These are phyloP conservation scores for Cephus sareptanus DNA, from an alignment of 2,888 invertebrate species.

Conservation along the genomic window DNA sequence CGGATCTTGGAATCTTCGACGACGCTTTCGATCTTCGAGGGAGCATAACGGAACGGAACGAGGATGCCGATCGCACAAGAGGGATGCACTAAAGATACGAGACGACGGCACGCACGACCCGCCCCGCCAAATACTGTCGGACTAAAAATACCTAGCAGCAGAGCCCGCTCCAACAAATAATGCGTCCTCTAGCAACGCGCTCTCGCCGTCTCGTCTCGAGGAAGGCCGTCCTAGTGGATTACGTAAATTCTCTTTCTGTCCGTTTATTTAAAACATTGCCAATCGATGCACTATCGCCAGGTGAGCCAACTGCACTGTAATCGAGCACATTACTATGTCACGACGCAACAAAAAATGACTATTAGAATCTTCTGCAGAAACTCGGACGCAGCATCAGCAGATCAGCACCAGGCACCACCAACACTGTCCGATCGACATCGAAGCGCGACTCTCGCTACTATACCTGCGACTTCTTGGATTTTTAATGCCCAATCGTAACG, in stretches of 20 bases:
- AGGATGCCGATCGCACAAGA: constrained; percentile 37
- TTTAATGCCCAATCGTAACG: no score
- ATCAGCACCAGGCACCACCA: no score
- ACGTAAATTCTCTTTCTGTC: constrained; percentile 46
- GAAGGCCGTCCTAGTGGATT: constrained; percentile 40
- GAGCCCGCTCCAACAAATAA: constrained; percentile 49
- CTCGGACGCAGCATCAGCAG: no score
- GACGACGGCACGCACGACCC: constrained; percentile 36
- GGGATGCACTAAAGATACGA: constrained; percentile 48
- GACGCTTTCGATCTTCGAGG: constrained; percentile 18
- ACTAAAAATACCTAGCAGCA: constrained; percentile 63
- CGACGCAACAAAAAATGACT: no score
- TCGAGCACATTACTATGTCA: no score
- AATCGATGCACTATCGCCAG: no score
- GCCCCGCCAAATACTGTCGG: constrained; percentile 63
- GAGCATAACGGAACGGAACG: constrained; percentile 16
- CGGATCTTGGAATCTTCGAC: constrained; percentile 23
- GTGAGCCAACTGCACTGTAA: no score
- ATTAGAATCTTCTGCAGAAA: no score
- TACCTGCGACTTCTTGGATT: no score
- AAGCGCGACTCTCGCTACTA: no score
- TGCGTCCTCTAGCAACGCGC: constrained; percentile 38
- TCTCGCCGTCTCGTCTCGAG: not conserved
- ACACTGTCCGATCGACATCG: no score
- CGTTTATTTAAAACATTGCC: no score